Evolutionary conservation across 2,888 invertebrate genomes (phyloP), one percentile per base, ranked within the genome.

Genomic region (Corbicula japonica): DNA sequence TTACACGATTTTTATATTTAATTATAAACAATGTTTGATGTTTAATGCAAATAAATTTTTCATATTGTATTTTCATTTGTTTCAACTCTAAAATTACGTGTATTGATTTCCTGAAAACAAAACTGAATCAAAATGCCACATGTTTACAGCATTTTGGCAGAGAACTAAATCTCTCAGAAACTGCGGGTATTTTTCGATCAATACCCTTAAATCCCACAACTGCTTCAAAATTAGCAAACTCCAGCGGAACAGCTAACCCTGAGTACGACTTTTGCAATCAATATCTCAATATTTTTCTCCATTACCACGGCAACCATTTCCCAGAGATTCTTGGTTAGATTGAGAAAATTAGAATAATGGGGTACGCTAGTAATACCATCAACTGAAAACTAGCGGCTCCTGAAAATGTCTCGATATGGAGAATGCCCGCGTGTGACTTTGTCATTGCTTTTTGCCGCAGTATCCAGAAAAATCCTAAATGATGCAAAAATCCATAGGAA

Each of bases 181-280:
- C 76, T 72, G 80, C 80, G 80, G 80, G 80, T 80, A 80, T 66
- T 63, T 71, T 35, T 28, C 6, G 54, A 80, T 80, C 80, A 73
- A 80, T 80, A 79, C 58, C 60, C 69, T 76, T 69, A 80, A 80
- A 80, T 80, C 80, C 68, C 76, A 69, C 63, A 68, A 41, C 52
- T 62, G 58, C 58, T 62, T 62, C 80, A 52, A 76, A 80, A 73
- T 80, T 80, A 73, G 72, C 65, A 44, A 46, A 69, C 66, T 30
- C 34, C 63, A 65, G 63, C 44, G 60, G 50, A 58, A 74, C 60
- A 52, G 69, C 41, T 41, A 76, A 72, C 76, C 75, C 75, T 58
- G 72, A 80, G 72, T 72, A 66, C 63, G 69, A 30, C 70, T 52
- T 60, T 50, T 21, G 48, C 21, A 48, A 72, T 76, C 75, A 76